Evolutionary conservation across 2,113 vertebrate species (phyloP), one percentile per base, ranked within the genome.

Genomic region (Caranx ignobilis): DNA sequence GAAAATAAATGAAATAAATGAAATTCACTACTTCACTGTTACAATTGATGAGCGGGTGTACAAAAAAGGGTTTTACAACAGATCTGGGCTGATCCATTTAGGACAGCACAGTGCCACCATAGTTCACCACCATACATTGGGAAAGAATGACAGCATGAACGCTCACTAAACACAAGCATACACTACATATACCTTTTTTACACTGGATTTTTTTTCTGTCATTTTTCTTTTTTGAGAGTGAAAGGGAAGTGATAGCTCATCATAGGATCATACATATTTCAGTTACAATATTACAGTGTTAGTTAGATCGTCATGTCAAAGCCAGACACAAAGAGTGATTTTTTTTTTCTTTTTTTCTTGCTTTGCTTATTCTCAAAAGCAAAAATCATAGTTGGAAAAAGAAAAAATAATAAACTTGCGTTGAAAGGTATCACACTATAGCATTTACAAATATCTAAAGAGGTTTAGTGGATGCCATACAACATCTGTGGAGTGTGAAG

Each of bases 221-320:
- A 3, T 93, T 88, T 88, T 81, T 73, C 11, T 70, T 81, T 81
- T 83, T 90, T 66, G 89, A 75, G 82, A 89, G 88, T 90, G 92
- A 92, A 91, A 91, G 84, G 90, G 91, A 91, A 91, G 92, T 91
- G 91, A 92, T 77, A 93, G 85, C 88, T 93, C 90, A 93, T 93
- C 89, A 94, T 94, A 95, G 88, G 88, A 91, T 91, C 94, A 94
- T 94, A 95, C 91, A 94, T 93, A 92, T 91, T 94, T 94, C 88
- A 94, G 92, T 92, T 95, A 95, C 95, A 95, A 94, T 93, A 94
- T 91, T 94, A 95, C 93, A 95, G 92, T 94, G 94, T 93, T 94
- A 95, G 93, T 92, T 90, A 94, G 91, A 95, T 94, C 92, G 65
- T 91, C 91, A 94, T 95, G 94, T 95, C 92, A 94, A 95, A 94